These are phyloP conservation scores for Rafetus swinhoei DNA, from an alignment of 2,113 vertebrate genomes.

Conservation along the genomic window DNA sequence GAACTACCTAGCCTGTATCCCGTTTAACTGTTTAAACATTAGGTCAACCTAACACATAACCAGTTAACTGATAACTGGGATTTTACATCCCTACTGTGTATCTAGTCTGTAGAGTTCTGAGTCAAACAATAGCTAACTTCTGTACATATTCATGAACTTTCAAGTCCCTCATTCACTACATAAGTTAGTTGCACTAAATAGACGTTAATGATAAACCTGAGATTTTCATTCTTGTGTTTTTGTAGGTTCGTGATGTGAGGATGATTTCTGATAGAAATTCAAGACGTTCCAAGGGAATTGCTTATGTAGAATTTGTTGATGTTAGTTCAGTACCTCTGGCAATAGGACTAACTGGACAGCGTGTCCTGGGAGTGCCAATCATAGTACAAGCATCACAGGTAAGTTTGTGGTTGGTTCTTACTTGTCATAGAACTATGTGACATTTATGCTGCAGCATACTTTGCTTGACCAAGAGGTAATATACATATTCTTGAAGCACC, in stretches of 20 bases:
- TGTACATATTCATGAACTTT: background rate
- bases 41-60: too few species aligned
- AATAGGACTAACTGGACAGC: conserved; percentile 95
- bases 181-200: background rate
- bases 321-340: conserved; percentile 96
- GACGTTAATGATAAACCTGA: background rate
- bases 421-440: background rate
- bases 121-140: background rate
- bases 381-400: conserved; percentile 98
- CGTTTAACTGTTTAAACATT: too few species aligned
- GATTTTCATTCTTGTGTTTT: background rate
- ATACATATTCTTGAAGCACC: background rate
- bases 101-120: background rate
- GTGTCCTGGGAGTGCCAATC: conserved; percentile 95
- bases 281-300: conserved; percentile 96
- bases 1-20: too few species aligned
- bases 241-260: conserved; percentile 93
- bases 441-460: background rate
- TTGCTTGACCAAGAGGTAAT: background rate
- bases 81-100: background rate
- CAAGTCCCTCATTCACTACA: background rate
- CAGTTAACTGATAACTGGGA: too few species aligned
- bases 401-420: conserved; percentile 26
- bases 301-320: conserved; percentile 97
- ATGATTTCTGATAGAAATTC: conserved; percentile 99